Evolutionary conservation across 2,888 invertebrate genomes (phyloP).

Genomic region (Trisateles emortualis): DNA sequence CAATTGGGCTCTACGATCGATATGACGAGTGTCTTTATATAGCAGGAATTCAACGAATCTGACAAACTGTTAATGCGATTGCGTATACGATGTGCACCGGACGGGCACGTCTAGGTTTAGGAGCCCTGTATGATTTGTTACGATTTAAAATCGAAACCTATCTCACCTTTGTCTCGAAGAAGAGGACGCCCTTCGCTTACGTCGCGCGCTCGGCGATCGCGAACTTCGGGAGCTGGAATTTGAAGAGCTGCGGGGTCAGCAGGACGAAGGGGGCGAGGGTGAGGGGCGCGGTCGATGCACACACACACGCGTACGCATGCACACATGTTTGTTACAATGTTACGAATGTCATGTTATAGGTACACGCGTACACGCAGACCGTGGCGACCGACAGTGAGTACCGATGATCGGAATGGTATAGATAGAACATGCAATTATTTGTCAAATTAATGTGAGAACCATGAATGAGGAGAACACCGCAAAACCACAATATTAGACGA

Average conservation of each 20-base stretch:
- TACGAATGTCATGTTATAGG: conserved; percentile 12
- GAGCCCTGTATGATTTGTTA: background rate
- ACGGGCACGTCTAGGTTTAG: background rate
- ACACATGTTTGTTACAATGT: conserved; percentile 20
- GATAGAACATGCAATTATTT: conserved; percentile 62
- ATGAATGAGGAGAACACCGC: conserved; percentile 67
- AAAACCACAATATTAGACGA: conserved; percentile 72
- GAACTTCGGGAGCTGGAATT: conserved; percentile 86
- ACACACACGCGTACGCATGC: conserved; percentile 38
- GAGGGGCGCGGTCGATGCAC: conserved; percentile 51
- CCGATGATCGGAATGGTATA: conserved; percentile 51
- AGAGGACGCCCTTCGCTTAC: conserved; percentile 79
- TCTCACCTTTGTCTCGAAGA: conserved; percentile 81
- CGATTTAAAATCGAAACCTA: conserved; percentile 21
- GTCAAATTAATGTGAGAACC: conserved; percentile 59
- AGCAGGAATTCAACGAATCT: too few species aligned
- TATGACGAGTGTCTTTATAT: too few species aligned
- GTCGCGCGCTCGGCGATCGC: conserved; percentile 73
- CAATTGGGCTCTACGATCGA: too few species aligned
- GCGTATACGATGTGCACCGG: too few species aligned
- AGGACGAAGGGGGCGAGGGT: conserved; percentile 61
- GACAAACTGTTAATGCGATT: too few species aligned
- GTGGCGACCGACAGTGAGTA: conserved; percentile 52
- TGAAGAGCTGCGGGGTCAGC: conserved; percentile 85
- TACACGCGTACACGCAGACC: conserved; percentile 44